These are phyloP conservation scores for Hyphantria cunea DNA, from an alignment of 1,140 invertebrate species.

Conservation along the genomic window DNA sequence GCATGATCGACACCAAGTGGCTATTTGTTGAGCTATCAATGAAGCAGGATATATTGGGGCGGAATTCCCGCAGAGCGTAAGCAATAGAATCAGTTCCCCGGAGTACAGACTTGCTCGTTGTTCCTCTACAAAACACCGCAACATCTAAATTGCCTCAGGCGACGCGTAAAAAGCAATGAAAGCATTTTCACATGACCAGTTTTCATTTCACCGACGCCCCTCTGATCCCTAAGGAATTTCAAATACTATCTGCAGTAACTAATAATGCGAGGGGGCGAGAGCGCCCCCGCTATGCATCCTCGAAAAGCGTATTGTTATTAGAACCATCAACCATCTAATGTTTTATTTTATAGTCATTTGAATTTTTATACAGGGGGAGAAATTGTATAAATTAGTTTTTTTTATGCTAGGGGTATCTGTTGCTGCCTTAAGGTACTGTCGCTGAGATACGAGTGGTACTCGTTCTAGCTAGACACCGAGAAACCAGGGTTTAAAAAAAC, in stretches of 20 bases:
- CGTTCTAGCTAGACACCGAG: too few species aligned
- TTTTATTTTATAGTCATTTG: slow-evolving; percentile 32
- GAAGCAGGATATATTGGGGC: slow-evolving; percentile 36
- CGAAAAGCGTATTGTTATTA: slow-evolving; percentile 37
- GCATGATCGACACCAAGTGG: slow-evolving; percentile 24
- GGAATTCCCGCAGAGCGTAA: slow-evolving; percentile 46
- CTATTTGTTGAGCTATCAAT: slow-evolving; percentile 50
- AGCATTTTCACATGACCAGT: slow-evolving; percentile 74
- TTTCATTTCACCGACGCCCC: slow-evolving; percentile 70
- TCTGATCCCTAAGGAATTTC: slow-evolving; percentile 71
- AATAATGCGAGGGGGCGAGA: slow-evolving; percentile 57
- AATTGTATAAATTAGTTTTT: slow-evolving; percentile 1
- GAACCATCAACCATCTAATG: slow-evolving; percentile 34
- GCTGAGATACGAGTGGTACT: too few species aligned
- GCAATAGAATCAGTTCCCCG: slow-evolving; percentile 39
- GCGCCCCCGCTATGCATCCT: slow-evolving; percentile 37
- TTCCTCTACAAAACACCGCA: slow-evolving; percentile 57
- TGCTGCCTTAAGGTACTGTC: too few species aligned
- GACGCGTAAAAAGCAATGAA: slow-evolving; percentile 73
- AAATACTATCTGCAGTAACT: slow-evolving; percentile 72
- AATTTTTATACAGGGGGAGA: slow-evolving; percentile 22
- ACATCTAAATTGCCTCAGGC: slow-evolving; percentile 72
- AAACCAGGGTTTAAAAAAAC: too few species aligned
- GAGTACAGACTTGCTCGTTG: slow-evolving; percentile 26
- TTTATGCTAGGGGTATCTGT: too few species aligned